phyloP scores from a whole-genome alignment of 2,888 invertebrate genomes.

The Cheiracanthium punctorium region DNA sequence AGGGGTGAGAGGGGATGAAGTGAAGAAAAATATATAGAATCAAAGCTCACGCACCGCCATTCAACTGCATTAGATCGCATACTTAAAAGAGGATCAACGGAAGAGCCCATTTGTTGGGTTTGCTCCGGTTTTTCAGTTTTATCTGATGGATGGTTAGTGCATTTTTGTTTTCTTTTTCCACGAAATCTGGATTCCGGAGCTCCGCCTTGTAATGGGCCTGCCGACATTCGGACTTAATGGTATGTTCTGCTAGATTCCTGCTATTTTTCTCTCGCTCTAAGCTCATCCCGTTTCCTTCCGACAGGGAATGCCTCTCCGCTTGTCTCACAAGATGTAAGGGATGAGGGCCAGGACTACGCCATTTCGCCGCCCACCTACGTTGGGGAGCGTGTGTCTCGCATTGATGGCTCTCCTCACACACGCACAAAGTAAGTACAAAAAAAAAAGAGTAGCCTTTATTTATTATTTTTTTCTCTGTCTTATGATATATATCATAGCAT shows the following conservation, averaged over 20 bases:
- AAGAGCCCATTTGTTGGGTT: slow-evolving; percentile 1
- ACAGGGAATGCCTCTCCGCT: slow-evolving; percentile 57
- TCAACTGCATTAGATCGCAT: background rate
- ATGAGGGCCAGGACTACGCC: slow-evolving; percentile 56
- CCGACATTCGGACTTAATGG: slow-evolving; percentile 30
- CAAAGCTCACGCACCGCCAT: background rate
- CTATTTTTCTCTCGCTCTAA: slow-evolving; percentile 50
- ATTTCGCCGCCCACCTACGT: slow-evolving; percentile 59
- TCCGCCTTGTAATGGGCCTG: background rate
- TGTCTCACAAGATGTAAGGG: slow-evolving; percentile 67
- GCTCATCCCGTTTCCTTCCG: slow-evolving; percentile 68
- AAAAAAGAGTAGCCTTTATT: background rate
- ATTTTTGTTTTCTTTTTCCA: background rate
- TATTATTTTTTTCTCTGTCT: background rate
- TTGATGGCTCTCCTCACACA: slow-evolving; percentile 55
- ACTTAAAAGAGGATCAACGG: slow-evolving; percentile 3
- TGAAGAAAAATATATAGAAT: background rate
- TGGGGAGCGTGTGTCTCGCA: slow-evolving; percentile 60
- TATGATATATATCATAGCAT: background rate
- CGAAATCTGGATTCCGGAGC: slow-evolving; percentile 12
- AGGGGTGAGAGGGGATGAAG: background rate
- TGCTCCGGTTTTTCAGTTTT: background rate
- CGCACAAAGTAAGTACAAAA: slow-evolving; percentile 58
- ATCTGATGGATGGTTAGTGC: slow-evolving; percentile 10
- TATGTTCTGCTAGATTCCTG: slow-evolving; percentile 34